phyloP scores from a whole-genome alignment of 2,888 invertebrate species.

The Pristionchus japonicus region DNA sequence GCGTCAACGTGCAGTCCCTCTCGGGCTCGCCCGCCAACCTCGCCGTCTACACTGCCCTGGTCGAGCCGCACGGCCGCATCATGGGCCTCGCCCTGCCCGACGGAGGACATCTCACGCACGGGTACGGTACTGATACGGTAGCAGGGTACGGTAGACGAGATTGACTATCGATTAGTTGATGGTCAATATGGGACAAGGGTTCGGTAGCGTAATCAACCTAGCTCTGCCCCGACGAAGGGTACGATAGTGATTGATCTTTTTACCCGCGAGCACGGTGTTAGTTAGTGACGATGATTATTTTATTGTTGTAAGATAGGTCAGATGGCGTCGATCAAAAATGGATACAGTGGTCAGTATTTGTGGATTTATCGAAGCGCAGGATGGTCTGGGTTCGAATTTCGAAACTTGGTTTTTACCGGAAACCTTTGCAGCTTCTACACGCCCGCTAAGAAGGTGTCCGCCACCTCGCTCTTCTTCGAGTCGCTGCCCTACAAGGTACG shows the following conservation, averaged over 20 bases:
- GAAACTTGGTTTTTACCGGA: neutral
- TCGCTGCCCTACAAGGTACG: constrained; percentile 92
- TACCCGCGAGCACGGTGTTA: too few relatives aligned
- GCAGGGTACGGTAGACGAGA: neutral
- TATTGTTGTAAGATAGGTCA: too few relatives aligned
- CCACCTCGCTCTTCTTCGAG: constrained; percentile 97
- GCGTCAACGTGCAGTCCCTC: constrained; percentile 96
- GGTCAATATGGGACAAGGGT: too few relatives aligned
- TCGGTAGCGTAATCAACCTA: too few relatives aligned
- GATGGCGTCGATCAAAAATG: too few relatives aligned
- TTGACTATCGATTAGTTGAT: too few relatives aligned
- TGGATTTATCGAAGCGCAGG: neutral
- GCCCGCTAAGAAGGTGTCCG: constrained; percentile 90
- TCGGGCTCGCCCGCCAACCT: constrained; percentile 97
- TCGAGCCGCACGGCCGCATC: constrained; percentile 92
- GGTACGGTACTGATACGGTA: constrained; percentile 62
- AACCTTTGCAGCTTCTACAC: constrained; percentile 84
- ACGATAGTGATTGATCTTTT: too few relatives aligned
- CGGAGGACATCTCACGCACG: constrained; percentile 87
- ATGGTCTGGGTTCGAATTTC: neutral
- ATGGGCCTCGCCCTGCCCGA: constrained; percentile 95
- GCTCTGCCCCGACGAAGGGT: too few relatives aligned
- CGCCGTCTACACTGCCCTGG: constrained; percentile 87
- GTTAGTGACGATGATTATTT: too few relatives aligned
- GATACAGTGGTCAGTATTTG: too few relatives aligned